These are phyloP conservation scores for Boloria selene DNA, from an alignment of 2,888 invertebrate genomes.

Conservation along the genomic window DNA sequence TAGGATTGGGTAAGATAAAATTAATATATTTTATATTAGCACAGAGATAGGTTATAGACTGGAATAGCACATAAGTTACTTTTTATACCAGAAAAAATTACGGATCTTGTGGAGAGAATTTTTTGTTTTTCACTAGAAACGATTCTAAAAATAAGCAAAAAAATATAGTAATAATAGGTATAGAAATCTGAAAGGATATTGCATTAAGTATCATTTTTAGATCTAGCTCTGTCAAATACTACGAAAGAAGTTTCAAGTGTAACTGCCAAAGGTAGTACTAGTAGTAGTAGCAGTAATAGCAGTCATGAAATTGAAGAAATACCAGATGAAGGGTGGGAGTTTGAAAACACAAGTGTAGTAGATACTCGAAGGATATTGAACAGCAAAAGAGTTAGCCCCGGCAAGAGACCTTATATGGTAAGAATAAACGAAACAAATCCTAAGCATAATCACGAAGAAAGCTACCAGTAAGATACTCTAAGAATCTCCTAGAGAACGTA, in stretches of 20 bases:
- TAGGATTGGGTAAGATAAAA: constrained; percentile 38
- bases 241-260: constrained; percentile 28
- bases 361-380: constrained; percentile 70
- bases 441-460: no score
- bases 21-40: neutral
- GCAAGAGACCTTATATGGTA: constrained; percentile 74
- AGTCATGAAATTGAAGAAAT: constrained; percentile 47
- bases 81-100: no score
- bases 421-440: constrained; percentile 34
- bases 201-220: constrained; percentile 14
- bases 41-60: no score
- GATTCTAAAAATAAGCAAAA: no score
- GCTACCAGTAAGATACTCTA: no score
- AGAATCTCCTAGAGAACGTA: no score
- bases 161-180: no score
- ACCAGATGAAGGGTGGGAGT: constrained; percentile 67
- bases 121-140: no score
- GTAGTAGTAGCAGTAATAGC: constrained; percentile 10
- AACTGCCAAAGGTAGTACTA: constrained; percentile 8
- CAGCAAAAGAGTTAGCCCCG: constrained; percentile 58
- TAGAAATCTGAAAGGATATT: no score
- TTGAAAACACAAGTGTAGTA: constrained; percentile 61
- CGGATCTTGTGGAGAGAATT: neutral
- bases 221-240: constrained; percentile 34
- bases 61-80: no score